Evolutionary conservation across 2,113 vertebrate species (phyloP).

Genomic region (Orcinus orca): DNA sequence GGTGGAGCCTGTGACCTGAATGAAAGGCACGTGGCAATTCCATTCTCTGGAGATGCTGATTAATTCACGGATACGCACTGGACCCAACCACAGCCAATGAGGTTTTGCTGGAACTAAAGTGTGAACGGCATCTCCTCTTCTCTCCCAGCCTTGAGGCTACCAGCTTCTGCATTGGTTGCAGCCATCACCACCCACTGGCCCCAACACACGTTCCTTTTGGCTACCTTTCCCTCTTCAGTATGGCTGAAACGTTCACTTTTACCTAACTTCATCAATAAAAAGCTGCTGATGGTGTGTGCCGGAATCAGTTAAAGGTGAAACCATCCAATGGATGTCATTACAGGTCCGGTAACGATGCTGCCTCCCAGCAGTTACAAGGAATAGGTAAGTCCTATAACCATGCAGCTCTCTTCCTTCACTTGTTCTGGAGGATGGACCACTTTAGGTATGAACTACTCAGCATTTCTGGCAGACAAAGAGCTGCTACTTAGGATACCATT

Average conservation of each 20-base stretch:
- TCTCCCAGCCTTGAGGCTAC: not conserved
- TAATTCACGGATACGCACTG: not conserved
- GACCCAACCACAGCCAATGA: not conserved
- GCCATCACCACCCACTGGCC: too few species aligned
- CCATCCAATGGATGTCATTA: not conserved
- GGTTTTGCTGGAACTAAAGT: not conserved
- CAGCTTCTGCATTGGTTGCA: not conserved
- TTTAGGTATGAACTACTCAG: not conserved
- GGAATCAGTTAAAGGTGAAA: not conserved
- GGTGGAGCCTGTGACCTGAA: not conserved
- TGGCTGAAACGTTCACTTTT: not conserved
- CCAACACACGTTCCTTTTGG: not conserved
- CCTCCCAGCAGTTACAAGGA: not conserved
- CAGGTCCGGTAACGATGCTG: not conserved
- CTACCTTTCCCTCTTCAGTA: not conserved
- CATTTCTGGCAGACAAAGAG: not conserved
- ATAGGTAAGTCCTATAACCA: not conserved
- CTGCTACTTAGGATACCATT: not conserved
- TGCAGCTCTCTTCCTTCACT: not conserved
- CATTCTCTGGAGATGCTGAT: not conserved
- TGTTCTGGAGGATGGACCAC: rapidly evolving
- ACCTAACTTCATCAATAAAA: not conserved
- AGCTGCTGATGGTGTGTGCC: not conserved
- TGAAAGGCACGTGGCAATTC: not conserved
- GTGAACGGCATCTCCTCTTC: not conserved